Base-by-base conservation (phyloP, 2,797 vertebrate species). In the Borostomias antarcticus region DNA sequence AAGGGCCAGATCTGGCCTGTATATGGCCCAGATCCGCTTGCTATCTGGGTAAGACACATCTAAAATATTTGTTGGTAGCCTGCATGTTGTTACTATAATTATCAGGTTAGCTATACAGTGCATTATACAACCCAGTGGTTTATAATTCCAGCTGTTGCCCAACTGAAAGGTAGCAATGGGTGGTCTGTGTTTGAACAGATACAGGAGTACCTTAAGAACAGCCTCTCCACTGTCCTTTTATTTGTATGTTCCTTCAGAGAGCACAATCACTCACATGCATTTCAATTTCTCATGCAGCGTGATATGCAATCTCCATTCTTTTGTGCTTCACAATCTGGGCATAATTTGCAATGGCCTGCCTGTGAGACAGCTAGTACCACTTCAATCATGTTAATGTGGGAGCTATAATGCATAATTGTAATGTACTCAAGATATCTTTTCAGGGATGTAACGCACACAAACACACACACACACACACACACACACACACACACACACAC, bases 201-300 rank as follows among this genome's bases (percentile, higher is more conserved):
- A 26, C 21, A 23, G 10, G 1, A 50, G 26, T 32, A 19, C 21
- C 9, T n/a, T 6, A 28, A 3, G 32, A 37, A 45, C 11, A 47
- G 17, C 26, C 25, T 58, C 10, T 59, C 7, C 25, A 60, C 10
- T 2, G 21, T 25, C 15, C 15, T n/a, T 43, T 26, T 26, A 57
- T 35, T 10, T 59, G 23, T 45, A 40, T 23, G 26, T 40, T 35
- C 2, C 25, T 28, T 23, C 25, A n/a, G 13, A 35, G 37, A 40
- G 58, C 4, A 54, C 64, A 61, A 62, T 58, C 53, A 65, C 66
- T 66, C 58, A 69, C 21, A 9, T 69, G 56, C 37, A 61, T 73
- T 69, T 69, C 62, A 73, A 69, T 69, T 76, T 73, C 53, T 58
- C 28, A 52, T 47, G 50, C 33, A 66, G 53, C 63, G 43, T 30